These are phyloP conservation scores for Microhierax caerulescens DNA, from an alignment of 2,797 vertebrate genomes.

Conservation along the genomic window DNA sequence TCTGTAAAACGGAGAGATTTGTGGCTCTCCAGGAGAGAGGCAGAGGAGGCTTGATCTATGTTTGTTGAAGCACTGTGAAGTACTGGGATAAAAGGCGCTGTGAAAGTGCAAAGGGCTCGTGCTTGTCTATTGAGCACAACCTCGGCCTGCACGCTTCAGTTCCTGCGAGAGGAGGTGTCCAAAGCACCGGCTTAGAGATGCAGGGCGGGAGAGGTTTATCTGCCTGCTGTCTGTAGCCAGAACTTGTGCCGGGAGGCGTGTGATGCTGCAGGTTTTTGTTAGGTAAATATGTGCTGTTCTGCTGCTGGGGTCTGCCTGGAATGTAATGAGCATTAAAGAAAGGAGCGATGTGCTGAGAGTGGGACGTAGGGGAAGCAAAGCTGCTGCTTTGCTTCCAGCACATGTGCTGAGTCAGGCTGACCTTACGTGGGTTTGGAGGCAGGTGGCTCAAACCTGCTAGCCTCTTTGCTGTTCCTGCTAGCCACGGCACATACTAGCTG, in stretches of 20 bases:
- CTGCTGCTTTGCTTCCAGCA: rapidly evolving
- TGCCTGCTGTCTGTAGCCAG: not conserved
- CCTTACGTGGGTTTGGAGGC: not conserved
- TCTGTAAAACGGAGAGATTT: not conserved
- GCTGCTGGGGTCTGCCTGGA: not conserved
- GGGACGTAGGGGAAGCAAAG: not conserved
- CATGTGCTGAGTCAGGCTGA: not conserved
- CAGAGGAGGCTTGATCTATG: not conserved
- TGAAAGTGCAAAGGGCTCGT: not conserved
- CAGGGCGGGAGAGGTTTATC: not conserved
- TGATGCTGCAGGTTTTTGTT: not conserved
- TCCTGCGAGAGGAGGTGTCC: not conserved
- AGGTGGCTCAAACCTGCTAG: not conserved
- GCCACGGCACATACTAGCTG: not conserved
- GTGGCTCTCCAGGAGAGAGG: not conserved
- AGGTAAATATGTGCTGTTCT: not conserved
- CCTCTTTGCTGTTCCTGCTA: not conserved
- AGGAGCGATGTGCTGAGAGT: rapidly evolving
- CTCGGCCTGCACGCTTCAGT: not conserved
- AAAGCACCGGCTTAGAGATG: not conserved
- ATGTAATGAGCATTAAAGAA: rapidly evolving
- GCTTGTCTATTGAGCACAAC: not conserved
- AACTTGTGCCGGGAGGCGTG: rapidly evolving
- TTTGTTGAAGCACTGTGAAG: not conserved
- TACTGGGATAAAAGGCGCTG: not conserved